A percentile compares a stretch with the other conserved stretches of the same genome.
phyloP scores from a whole-genome alignment of 2,113 vertebrate species.

The Arvicanthis niloticus region DNA sequence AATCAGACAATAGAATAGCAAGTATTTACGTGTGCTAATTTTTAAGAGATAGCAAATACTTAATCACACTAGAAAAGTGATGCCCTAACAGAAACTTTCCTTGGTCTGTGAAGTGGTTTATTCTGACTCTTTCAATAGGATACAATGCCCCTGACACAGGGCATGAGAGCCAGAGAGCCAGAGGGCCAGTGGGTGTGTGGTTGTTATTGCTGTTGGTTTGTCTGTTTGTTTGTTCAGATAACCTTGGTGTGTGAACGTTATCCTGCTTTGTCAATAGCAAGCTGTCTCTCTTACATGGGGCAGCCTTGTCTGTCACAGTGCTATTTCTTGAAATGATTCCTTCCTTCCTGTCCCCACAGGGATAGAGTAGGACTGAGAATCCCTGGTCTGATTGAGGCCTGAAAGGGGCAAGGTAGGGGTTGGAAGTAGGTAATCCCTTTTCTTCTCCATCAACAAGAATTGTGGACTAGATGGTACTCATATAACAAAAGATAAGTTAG shows the following conservation, averaged over 20 bases:
- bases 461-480: accelerated
- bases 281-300: conserved; percentile 43
- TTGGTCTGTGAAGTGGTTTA: conserved; percentile 54
- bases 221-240: not conserved
- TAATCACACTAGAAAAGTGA: conserved; percentile 34
- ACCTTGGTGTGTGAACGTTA: not conserved
- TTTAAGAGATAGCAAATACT: not conserved
- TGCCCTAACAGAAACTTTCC: conserved; percentile 58
- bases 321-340: not conserved
- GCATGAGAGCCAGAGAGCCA: not conserved
- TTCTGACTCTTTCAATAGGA: not conserved
- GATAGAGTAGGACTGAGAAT: not conserved
- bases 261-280: conserved; percentile 50
- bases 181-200: not conserved
- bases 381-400: not conserved
- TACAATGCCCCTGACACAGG: not conserved
- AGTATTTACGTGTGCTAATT: conserved; percentile 27
- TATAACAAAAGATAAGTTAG: not conserved
- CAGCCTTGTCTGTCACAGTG: not conserved
- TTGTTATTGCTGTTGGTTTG: not conserved
- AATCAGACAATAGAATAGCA: conserved; percentile 3
- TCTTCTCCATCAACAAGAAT: not conserved
- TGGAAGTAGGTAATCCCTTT: not conserved
- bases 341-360: not conserved
- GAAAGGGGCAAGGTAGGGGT: no score